Evolutionary conservation across 2,797 vertebrate genomes (phyloP).

Genomic region (Pseudochirops corinnae): DNA sequence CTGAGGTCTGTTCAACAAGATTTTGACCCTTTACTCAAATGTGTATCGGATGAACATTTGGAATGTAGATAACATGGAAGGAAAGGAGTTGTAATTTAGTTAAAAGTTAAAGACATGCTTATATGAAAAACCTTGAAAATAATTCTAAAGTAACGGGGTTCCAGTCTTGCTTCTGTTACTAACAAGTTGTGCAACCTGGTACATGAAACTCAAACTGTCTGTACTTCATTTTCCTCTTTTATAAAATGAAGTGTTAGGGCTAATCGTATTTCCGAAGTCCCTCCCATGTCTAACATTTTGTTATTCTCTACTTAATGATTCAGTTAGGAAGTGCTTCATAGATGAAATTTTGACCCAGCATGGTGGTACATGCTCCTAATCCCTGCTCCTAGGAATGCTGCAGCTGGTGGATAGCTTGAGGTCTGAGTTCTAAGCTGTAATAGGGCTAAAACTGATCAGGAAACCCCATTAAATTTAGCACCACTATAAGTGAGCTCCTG

Average conservation of each 20-base stretch:
- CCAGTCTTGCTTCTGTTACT: neutral
- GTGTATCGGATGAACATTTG: neutral
- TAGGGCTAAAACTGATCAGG: neutral
- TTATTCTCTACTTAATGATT: neutral
- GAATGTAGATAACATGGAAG: neutral
- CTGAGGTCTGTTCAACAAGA: neutral
- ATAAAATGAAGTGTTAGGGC: neutral
- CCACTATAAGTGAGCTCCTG: neutral
- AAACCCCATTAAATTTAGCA: neutral
- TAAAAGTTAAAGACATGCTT: neutral
- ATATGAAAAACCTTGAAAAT: neutral
- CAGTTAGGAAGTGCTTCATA: neutral
- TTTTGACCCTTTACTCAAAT: neutral
- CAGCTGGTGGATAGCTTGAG: neutral
- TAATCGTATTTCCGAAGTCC: neutral
- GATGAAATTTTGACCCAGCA: neutral
- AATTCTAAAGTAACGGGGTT: neutral
- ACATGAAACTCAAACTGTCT: neutral
- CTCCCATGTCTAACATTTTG: neutral
- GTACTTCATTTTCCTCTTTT: neutral
- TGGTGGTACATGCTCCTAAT: neutral
- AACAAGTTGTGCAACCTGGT: neutral
- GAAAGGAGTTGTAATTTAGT: neutral
- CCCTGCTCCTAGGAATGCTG: neutral
- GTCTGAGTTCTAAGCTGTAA: neutral